Conservation (phyloP, 2,888 invertebrate genomes). For the Empis stercorea region DNA sequence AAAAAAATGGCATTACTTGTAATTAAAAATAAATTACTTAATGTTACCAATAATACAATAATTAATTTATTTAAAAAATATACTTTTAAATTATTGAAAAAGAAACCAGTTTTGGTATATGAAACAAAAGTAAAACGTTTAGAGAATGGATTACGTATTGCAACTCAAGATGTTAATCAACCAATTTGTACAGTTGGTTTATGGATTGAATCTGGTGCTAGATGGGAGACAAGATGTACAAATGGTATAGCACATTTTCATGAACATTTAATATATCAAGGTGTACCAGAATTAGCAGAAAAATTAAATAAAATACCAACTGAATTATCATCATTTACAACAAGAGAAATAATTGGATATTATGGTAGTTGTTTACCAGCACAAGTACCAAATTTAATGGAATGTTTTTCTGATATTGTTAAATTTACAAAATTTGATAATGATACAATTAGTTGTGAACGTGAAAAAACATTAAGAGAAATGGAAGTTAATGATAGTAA, state of each 20-base stretch:
- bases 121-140: constrained; percentile 57
- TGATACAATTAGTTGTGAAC: constrained; percentile 84
- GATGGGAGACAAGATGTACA: constrained; percentile 77
- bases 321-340: constrained; percentile 93
- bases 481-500: constrained; percentile 97
- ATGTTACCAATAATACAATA: too few species aligned
- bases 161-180: constrained; percentile 86
- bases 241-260: constrained; percentile 96
- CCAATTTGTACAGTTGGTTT: constrained; percentile 88
- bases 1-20: too few species aligned
- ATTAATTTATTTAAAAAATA: too few species aligned
- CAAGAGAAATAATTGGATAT: constrained; percentile 94
- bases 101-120: too few species aligned
- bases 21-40: too few species aligned
- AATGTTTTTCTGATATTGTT: constrained; percentile 88
- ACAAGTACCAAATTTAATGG: constrained; percentile 78
- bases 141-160: constrained; percentile 76
- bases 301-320: constrained; percentile 96
- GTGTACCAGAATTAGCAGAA: constrained; percentile 62
- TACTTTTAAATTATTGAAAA: too few species aligned
- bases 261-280: constrained; percentile 88
- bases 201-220: constrained; percentile 94
- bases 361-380: constrained; percentile 88
- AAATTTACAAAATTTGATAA: constrained; percentile 83
- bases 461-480: constrained; percentile 88